Evolutionary conservation across 2,797 vertebrate species (phyloP), one percentile per base, ranked within the genome.

Genomic region (Melanotaenia maccullochi): DNA sequence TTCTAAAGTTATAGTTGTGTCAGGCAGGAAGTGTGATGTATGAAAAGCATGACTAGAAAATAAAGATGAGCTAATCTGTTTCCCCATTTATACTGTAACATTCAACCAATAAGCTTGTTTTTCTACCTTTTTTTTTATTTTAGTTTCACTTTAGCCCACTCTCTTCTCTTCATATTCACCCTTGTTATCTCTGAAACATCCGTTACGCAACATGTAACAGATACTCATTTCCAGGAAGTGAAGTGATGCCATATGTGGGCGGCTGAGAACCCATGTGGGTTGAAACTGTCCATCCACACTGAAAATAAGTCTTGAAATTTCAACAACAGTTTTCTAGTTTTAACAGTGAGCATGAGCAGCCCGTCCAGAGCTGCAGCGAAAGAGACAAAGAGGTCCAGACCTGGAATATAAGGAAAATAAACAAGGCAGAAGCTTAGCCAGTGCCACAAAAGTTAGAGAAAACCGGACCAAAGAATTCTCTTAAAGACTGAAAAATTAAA

Each of bases 181-280:
- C 67, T 60, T 75, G 38, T 69, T 83, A 64, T 74, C 82, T 76
- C 73, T 60, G 60, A 75, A 80, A 84, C 82, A 71, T 65, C 71
- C 38, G 81, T 91, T 92, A 90, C 78, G 83, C 88, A 92, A 92
- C 83, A 75, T 75, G 65, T 58, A 71, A n/a, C 47, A 11, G 64
- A 74, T 71, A 51, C 85, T 85, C 70, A 25, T 51, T 72, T 82
- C 69, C 83, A 82, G 83, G 71, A 76, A 82, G 84, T 79, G 69
- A 73, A 87, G 84, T 65, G 74, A 75, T 82, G 85, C 84, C 75
- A 71, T 66, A 66, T 65, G 90, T 87, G 79, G 90, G 88, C 30
- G 86, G 66, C 63, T 73, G 51, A 82, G 78, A 86, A 82, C 73
- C 71, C n/a, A 47, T 51, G 84, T 86, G 87, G 90, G 85, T 75